Evolutionary conservation across 2,797 vertebrate species (phyloP).

Genomic region (Hoplostethus atlanticus): DNA sequence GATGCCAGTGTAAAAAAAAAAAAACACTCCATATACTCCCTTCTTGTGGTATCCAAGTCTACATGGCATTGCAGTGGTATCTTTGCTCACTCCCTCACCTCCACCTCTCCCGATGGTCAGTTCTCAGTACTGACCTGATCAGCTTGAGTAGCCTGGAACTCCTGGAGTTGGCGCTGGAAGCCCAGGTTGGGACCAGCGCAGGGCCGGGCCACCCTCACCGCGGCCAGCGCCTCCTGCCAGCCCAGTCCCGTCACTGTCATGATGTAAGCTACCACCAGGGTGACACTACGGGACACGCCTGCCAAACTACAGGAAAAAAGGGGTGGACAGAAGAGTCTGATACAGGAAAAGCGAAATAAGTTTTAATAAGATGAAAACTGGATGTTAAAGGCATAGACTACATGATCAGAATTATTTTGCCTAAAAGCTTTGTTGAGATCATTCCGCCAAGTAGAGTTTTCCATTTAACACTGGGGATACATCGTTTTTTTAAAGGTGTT

Average conservation of each 20-base stretch:
- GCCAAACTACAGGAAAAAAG: slow-evolving; percentile 86
- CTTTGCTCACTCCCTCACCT: background rate
- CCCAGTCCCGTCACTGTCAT: slow-evolving; percentile 95
- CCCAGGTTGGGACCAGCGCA: slow-evolving; percentile 94
- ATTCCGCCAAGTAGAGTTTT: too few relatives aligned
- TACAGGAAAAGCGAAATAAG: background rate
- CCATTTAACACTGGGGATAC: too few relatives aligned
- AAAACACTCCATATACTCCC: background rate
- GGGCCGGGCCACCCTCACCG: slow-evolving; percentile 89
- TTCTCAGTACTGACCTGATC: slow-evolving; percentile 82
- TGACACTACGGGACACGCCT: slow-evolving; percentile 96
- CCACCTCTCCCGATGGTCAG: too few relatives aligned
- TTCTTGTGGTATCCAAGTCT: background rate
- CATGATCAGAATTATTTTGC: background rate
- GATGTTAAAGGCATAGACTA: too few relatives aligned
- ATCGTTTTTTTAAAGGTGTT: too few relatives aligned
- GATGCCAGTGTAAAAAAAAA: background rate
- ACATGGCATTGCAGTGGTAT: background rate
- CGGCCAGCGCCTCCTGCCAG: slow-evolving; percentile 92
- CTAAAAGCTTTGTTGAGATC: too few relatives aligned
- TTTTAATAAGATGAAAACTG: too few relatives aligned
- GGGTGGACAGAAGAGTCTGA: background rate
- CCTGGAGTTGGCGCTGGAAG: slow-evolving; percentile 94
- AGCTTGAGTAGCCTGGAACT: slow-evolving; percentile 90
- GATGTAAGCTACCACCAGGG: slow-evolving; percentile 94